Evolutionary conservation across 2,113 vertebrate genomes (phyloP).

Genomic region (Meriones unguiculatus): DNA sequence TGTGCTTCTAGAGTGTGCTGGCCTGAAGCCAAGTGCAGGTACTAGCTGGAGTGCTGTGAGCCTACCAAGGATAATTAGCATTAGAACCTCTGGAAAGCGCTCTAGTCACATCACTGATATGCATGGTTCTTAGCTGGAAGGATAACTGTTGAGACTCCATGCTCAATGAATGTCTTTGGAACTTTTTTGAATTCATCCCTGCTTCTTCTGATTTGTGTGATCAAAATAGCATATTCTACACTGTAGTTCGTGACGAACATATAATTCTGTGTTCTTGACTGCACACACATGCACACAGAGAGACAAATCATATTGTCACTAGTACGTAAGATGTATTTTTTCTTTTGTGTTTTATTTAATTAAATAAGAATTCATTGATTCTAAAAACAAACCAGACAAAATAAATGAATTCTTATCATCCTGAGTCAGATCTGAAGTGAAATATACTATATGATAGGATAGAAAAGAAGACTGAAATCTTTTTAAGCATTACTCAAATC

Average conservation of each 20-base stretch:
- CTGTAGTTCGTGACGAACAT: not conserved
- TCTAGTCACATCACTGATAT: not conserved
- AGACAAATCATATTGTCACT: not conserved
- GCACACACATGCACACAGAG: not conserved
- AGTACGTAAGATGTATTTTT: not conserved
- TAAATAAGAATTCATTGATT: not conserved
- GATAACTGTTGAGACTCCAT: not conserved
- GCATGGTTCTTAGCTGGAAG: not conserved
- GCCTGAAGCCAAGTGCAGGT: not conserved
- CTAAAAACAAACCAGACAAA: slow-evolving; percentile 20
- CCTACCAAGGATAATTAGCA: not conserved
- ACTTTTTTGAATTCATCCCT: not conserved
- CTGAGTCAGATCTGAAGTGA: not conserved
- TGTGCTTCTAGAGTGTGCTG: not conserved
- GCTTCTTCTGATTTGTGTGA: not conserved
- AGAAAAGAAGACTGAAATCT: not conserved
- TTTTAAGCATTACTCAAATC: not conserved
- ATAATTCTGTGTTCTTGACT: not conserved
- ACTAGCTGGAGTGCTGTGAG: not conserved
- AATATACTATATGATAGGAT: not conserved
- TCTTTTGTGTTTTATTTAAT: not conserved
- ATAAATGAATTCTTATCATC: slow-evolving; percentile 11
- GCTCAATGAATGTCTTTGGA: too few relatives aligned
- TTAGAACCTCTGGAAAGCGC: not conserved
- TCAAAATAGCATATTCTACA: not conserved